phyloP scores from a whole-genome alignment of 2,113 vertebrate species.

The Eclectus roratus region DNA sequence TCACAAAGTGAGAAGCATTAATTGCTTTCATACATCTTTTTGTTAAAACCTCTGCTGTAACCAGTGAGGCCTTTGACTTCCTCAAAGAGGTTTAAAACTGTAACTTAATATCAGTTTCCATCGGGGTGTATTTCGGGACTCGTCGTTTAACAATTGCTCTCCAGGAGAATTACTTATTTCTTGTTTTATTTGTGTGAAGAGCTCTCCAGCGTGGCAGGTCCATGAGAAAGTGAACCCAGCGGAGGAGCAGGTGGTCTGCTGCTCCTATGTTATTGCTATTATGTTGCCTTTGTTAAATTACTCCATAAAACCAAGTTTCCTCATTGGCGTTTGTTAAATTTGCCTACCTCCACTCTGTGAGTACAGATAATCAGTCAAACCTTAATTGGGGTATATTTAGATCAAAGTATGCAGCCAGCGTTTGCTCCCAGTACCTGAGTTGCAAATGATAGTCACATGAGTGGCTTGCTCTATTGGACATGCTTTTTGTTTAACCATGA shows the following conservation, averaged over 20 bases:
- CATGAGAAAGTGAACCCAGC: constrained; percentile 54
- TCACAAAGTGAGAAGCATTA: background rate
- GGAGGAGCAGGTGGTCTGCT: constrained; percentile 51
- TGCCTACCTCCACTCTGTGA: constrained; percentile 51
- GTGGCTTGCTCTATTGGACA: constrained; percentile 65
- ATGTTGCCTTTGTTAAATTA: constrained; percentile 60
- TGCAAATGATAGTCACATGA: constrained; percentile 62
- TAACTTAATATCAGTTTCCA: constrained; percentile 43
- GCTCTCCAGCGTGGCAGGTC: constrained; percentile 19
- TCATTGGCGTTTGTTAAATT: constrained; percentile 35
- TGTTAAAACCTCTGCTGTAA: background rate
- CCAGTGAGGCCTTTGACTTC: background rate
- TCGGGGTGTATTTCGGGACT: background rate
- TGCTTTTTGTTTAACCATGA: constrained; percentile 70
- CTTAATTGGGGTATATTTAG: constrained; percentile 48
- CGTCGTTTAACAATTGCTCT: constrained; percentile 8
- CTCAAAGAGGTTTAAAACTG: constrained; percentile 23
- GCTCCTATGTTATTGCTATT: constrained; percentile 52
- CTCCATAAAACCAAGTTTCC: constrained; percentile 48
- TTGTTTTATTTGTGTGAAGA: constrained; percentile 39
- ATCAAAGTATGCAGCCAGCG: constrained; percentile 33
- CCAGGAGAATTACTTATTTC: constrained; percentile 46
- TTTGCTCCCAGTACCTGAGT: constrained; percentile 56
- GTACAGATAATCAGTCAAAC: constrained; percentile 51
- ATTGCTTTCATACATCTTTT: background rate